phyloP scores from a whole-genome alignment of 2,888 invertebrate species.

The Himalopsyche anomala region DNA sequence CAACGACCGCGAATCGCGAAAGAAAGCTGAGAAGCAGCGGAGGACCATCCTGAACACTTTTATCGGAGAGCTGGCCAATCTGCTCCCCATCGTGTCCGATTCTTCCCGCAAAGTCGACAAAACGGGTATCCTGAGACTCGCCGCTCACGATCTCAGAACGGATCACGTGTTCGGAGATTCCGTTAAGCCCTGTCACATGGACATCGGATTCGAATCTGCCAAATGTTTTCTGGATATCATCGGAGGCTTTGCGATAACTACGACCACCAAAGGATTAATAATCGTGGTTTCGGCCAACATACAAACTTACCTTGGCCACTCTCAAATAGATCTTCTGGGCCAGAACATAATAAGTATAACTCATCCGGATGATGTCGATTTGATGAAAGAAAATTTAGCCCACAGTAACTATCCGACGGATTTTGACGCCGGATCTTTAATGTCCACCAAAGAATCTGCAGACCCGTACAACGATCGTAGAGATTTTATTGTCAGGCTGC shows the following conservation, averaged over 20 bases:
- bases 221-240: constrained; percentile 81
- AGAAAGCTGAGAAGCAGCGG: constrained; percentile 93
- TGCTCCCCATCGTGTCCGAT: constrained; percentile 89
- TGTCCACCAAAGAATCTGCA: constrained; percentile 73
- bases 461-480: constrained; percentile 72
- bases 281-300: constrained; percentile 90
- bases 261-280: constrained; percentile 89
- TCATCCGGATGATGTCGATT: constrained; percentile 89
- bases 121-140: constrained; percentile 90
- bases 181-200: constrained; percentile 72
- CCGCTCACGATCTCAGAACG: constrained; percentile 90
- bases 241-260: constrained; percentile 88
- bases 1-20: constrained; percentile 88
- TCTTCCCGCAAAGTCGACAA: constrained; percentile 93
- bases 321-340: constrained; percentile 92
- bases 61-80: constrained; percentile 87
- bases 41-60: constrained; percentile 92
- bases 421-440: constrained; percentile 72
- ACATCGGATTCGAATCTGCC: constrained; percentile 77
- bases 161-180: constrained; percentile 82
- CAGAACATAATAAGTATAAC: constrained; percentile 91
- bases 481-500: constrained; percentile 78
- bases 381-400: constrained; percentile 82
- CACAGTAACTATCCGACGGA: constrained; percentile 71
- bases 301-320: constrained; percentile 90